Evolutionary conservation across 2,888 invertebrate species (phyloP).

Genomic region (Metellina segmentata): DNA sequence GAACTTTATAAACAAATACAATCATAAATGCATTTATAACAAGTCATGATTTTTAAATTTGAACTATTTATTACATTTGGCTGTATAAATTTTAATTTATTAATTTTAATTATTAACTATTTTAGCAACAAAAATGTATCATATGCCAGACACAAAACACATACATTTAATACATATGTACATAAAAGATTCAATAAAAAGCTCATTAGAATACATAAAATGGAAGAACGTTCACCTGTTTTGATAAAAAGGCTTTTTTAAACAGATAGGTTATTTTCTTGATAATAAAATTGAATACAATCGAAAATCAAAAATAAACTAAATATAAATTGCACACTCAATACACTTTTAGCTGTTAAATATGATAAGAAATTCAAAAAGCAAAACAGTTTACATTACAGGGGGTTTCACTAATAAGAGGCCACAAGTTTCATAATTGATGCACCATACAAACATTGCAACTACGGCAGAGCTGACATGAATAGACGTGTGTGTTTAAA

Average conservation of each 20-base stretch:
- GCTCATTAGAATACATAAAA: not conserved
- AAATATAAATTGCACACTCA: not conserved
- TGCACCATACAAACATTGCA: not conserved
- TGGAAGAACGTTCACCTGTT: not conserved
- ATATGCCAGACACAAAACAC: not conserved
- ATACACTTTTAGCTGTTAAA: not conserved
- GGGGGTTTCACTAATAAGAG: too few relatives aligned
- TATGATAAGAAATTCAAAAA: not conserved
- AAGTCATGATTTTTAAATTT: too few relatives aligned
- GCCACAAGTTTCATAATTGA: not conserved
- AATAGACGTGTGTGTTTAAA: too few relatives aligned
- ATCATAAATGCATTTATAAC: too few relatives aligned
- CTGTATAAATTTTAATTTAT: too few relatives aligned
- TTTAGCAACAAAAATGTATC: too few relatives aligned
- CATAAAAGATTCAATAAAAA: slow-evolving; percentile 18
- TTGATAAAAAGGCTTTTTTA: not conserved
- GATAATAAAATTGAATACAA: too few relatives aligned
- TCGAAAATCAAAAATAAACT: too few relatives aligned
- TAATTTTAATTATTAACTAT: too few relatives aligned
- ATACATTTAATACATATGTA: slow-evolving; percentile 4
- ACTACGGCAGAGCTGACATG: too few relatives aligned
- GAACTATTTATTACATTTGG: too few relatives aligned
- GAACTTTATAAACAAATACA: too few relatives aligned
- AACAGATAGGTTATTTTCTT: not conserved
- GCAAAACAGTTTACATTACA: not conserved